phyloP scores from a whole-genome alignment of 2,113 vertebrate genomes.

The Gorsachius goisagi region DNA sequence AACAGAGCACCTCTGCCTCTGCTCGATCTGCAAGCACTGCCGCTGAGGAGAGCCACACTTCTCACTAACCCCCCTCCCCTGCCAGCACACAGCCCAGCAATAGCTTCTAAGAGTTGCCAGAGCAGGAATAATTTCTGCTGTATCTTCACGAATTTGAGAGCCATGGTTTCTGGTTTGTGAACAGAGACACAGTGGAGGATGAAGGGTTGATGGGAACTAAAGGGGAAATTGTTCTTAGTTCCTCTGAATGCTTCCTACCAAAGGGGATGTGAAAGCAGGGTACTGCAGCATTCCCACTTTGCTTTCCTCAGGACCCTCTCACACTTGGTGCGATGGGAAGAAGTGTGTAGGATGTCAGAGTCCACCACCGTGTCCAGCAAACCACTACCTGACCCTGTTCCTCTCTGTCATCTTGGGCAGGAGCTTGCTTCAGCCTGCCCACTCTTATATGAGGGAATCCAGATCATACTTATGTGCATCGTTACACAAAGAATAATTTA shows the following conservation, averaged over 20 bases:
- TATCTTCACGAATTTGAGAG: not conserved
- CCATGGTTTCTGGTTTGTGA: not conserved
- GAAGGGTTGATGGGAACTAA: not conserved
- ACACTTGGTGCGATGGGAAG: not conserved
- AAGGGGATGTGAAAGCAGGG: not conserved
- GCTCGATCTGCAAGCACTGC: not conserved
- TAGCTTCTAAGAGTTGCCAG: not conserved
- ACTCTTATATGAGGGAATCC: rapidly evolving
- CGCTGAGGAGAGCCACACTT: not conserved
- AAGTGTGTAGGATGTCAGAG: not conserved
- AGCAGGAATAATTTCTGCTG: not conserved
- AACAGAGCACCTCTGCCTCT: not conserved
- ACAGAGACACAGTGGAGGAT: not conserved
- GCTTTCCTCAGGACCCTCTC: not conserved
- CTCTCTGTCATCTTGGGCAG: not conserved
- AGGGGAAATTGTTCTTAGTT: not conserved
- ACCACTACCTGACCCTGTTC: not conserved
- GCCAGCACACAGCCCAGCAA: not conserved
- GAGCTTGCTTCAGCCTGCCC: not conserved
- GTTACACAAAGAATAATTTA: not conserved
- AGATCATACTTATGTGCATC: not conserved
- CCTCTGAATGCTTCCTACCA: not conserved
- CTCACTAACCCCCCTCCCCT: not conserved
- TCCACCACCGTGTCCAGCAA: not conserved
- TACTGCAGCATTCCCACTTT: not conserved